A percentile compares a stretch with the other conserved stretches of the same genome.
Evolutionary conservation across 2,797 vertebrate species (phyloP).

Genomic region (Ctenopoma kingsleyae): DNA sequence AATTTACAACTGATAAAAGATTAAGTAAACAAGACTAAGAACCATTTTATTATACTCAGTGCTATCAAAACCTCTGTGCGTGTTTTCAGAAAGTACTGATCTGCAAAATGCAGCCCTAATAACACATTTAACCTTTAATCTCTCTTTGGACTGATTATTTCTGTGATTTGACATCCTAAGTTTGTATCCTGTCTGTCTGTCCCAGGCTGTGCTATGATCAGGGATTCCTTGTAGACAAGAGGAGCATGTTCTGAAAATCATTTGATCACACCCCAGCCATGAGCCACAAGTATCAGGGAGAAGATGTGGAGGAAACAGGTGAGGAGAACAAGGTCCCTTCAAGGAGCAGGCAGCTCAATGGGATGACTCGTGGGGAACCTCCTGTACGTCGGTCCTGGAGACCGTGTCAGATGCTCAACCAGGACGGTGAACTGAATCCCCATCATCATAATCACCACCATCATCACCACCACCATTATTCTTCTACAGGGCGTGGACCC

Average conservation of each 20-base stretch:
- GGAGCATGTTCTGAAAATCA: conserved; percentile 62
- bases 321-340: conserved; percentile 56
- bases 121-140: background rate
- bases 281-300: conserved; percentile 74
- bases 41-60: background rate
- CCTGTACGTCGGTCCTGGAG: conserved; percentile 79
- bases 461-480: conserved; percentile 49
- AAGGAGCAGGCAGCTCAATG: conserved; percentile 63
- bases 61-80: background rate
- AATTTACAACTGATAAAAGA: background rate
- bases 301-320: conserved; percentile 34
- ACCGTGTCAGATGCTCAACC: conserved; percentile 83
- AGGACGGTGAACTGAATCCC: conserved; percentile 74
- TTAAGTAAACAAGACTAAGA: background rate
- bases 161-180: background rate
- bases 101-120: background rate
- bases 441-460: conserved; percentile 67
- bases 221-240: conserved; percentile 46
- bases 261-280: conserved; percentile 60
- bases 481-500: conserved; percentile 49
- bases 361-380: conserved; percentile 49
- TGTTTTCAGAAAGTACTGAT: background rate
- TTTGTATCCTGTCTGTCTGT: conserved; percentile 12
- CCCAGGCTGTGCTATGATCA: conserved; percentile 42
- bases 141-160: background rate